A percentile compares a stretch with the other conserved stretches of the same genome.
phyloP scores from a whole-genome alignment of 2,113 vertebrate genomes.

The Cardinalis cardinalis region DNA sequence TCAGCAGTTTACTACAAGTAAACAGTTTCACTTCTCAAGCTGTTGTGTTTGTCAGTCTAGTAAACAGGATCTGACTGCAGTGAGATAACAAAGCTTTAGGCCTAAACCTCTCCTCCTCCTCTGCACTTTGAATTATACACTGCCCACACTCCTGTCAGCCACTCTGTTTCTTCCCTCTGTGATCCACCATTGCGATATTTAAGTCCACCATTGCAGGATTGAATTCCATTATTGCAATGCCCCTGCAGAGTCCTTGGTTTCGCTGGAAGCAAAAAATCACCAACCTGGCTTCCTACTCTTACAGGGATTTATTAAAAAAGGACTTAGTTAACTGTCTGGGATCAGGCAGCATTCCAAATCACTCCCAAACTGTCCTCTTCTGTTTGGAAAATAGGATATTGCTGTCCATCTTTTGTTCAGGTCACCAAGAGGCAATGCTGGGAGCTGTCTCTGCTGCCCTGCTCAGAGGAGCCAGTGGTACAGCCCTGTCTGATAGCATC shows the following conservation, averaged over 20 bases:
- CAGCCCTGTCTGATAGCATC: conserved; percentile 19
- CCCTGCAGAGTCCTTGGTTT: neutral
- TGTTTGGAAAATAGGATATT: neutral
- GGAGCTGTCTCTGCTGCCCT: neutral
- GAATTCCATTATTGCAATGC: neutral
- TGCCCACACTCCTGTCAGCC: neutral
- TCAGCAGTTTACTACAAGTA: conserved; percentile 56
- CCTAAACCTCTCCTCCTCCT: neutral
- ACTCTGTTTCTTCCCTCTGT: neutral
- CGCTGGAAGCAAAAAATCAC: neutral
- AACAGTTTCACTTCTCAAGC: conserved; percentile 44
- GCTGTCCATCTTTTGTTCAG: neutral
- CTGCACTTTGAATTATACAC: neutral
- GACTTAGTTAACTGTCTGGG: neutral
- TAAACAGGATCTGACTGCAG: conserved; percentile 18
- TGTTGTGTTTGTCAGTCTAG: conserved; percentile 20
- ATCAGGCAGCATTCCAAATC: neutral
- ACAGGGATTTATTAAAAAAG: neutral
- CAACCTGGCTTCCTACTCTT: neutral
- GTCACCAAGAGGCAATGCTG: neutral
- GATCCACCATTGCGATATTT: neutral
- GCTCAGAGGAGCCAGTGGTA: neutral
- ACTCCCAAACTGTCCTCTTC: neutral
- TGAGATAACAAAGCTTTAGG: neutral
- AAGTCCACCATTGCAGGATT: neutral